Evolutionary conservation across 2,888 invertebrate genomes (phyloP).

Genomic region (Trimorus sp.): DNA sequence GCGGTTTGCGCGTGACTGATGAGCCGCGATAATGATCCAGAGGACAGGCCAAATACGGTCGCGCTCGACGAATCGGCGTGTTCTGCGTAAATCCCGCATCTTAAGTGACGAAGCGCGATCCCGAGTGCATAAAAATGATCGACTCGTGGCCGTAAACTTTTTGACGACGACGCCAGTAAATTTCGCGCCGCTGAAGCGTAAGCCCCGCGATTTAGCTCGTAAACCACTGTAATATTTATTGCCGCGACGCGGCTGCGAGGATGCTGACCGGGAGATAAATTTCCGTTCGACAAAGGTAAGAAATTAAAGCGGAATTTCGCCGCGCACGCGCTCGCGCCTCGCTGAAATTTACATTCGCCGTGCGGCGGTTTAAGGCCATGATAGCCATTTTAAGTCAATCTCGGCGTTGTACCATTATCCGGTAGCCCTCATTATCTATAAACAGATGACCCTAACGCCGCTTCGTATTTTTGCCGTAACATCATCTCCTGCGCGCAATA

Average conservation of each 20-base stretch:
- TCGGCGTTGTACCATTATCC: constrained; percentile 25
- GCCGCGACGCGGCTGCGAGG: constrained; percentile 3
- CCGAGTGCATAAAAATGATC: constrained; percentile 39
- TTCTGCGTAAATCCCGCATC: constrained; percentile 6
- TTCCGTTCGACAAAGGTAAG: constrained; percentile 32
- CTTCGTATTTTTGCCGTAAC: constrained; percentile 36
- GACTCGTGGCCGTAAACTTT: constrained; percentile 28
- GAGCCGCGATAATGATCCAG: constrained; percentile 11
- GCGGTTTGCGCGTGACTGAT: neutral
- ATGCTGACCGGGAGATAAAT: constrained; percentile 36
- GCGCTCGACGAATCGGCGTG: constrained; percentile 3
- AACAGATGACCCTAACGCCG: constrained; percentile 31
- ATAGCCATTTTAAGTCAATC: constrained; percentile 31
- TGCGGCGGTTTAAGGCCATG: constrained; percentile 15
- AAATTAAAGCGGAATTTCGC: constrained; percentile 29
- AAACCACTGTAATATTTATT: constrained; percentile 39
- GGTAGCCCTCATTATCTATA: constrained; percentile 36
- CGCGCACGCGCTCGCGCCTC: neutral
- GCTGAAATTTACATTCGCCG: constrained; percentile 33
- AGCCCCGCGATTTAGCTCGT: constrained; percentile 37
- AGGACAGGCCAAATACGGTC: constrained; percentile 14
- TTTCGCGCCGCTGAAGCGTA: constrained; percentile 36
- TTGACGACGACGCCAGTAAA: constrained; percentile 38
- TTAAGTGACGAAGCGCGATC: constrained; percentile 2
- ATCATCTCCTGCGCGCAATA: constrained; percentile 44